Conservation (phyloP, 1,140 invertebrate genomes). For the Cataglyphis hispanica region DNA sequence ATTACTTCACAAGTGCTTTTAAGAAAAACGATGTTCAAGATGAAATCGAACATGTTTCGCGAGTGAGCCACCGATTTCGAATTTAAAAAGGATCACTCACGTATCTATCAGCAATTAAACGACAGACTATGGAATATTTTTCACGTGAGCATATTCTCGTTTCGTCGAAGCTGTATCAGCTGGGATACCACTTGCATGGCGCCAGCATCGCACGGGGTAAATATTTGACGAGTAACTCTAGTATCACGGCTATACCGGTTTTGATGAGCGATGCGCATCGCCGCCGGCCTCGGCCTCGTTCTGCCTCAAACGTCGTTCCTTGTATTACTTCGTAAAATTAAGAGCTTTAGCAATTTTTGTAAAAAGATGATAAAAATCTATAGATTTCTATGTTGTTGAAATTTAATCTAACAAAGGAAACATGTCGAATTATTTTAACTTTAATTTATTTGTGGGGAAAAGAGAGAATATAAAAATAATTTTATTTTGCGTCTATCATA, state of each 20-base stretch:
- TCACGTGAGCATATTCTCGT: slow-evolving; percentile 39
- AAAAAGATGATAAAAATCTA: neutral
- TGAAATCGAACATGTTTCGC: slow-evolving; percentile 10
- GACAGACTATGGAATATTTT: slow-evolving; percentile 24
- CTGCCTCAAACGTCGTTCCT: slow-evolving; percentile 50
- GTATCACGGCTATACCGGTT: slow-evolving; percentile 70
- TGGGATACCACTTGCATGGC: slow-evolving; percentile 55
- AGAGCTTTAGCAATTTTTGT: slow-evolving; percentile 22
- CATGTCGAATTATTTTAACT: neutral
- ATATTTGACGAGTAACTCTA: slow-evolving; percentile 78
- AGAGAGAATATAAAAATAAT: neutral
- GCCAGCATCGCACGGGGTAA: slow-evolving; percentile 72
- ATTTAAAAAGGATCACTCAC: slow-evolving; percentile 11
- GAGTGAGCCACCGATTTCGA: neutral
- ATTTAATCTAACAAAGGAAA: neutral
- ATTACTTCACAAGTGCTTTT: slow-evolving; percentile 34
- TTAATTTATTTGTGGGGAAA: neutral
- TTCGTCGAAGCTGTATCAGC: slow-evolving; percentile 43
- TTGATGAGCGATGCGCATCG: slow-evolving; percentile 72
- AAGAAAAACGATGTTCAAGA: slow-evolving; percentile 14
- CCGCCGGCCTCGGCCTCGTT: slow-evolving; percentile 55
- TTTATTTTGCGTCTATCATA: neutral
- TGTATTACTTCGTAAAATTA: slow-evolving; percentile 75
- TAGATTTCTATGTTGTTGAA: neutral
- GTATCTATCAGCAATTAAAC: slow-evolving; percentile 55